Evolutionary conservation across 2,888 invertebrate species (phyloP).

Genomic region (Drosophila setosimentum): DNA sequence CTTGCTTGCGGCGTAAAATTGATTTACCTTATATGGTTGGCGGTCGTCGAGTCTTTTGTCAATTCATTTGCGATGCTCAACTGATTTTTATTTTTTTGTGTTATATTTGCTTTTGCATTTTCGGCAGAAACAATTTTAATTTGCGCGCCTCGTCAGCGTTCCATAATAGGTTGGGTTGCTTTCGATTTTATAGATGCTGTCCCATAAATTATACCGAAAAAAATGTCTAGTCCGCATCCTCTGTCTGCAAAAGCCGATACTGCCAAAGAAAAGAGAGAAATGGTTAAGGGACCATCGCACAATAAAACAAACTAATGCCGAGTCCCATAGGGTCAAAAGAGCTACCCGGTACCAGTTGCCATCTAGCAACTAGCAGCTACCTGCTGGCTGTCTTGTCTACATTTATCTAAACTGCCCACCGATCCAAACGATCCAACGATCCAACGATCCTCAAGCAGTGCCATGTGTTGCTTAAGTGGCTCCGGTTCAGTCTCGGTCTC

Average conservation of each 20-base stretch:
- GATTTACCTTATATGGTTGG: slow-evolving; percentile 69
- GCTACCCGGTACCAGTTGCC: slow-evolving; percentile 34
- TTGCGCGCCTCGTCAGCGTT: slow-evolving; percentile 40
- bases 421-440: slow-evolving; percentile 25
- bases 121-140: slow-evolving; percentile 40
- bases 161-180: slow-evolving; percentile 26
- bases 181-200: slow-evolving; percentile 47
- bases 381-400: slow-evolving; percentile 39
- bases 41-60: slow-evolving; percentile 54
- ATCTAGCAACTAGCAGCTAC: slow-evolving; percentile 15
- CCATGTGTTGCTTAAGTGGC: slow-evolving; percentile 76
- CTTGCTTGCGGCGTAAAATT: slow-evolving; percentile 47
- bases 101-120: slow-evolving; percentile 31
- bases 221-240: slow-evolving; percentile 56
- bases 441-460: slow-evolving; percentile 53
- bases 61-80: slow-evolving; percentile 26
- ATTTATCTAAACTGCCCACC: slow-evolving; percentile 61
- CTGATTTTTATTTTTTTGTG: slow-evolving; percentile 19
- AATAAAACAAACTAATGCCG: slow-evolving; percentile 48
- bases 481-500: slow-evolving; percentile 9
- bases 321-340: slow-evolving; percentile 36
- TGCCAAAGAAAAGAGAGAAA: slow-evolving; percentile 34
- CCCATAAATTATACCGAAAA: slow-evolving; percentile 55
- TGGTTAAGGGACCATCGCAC: slow-evolving; percentile 30
- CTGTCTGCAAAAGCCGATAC: slow-evolving; percentile 45